A percentile compares a stretch with the other conserved stretches of the same genome.
These are phyloP conservation scores for Vireo altiloquus DNA, from an alignment of 2,113 vertebrate species.

Conservation along the genomic window DNA sequence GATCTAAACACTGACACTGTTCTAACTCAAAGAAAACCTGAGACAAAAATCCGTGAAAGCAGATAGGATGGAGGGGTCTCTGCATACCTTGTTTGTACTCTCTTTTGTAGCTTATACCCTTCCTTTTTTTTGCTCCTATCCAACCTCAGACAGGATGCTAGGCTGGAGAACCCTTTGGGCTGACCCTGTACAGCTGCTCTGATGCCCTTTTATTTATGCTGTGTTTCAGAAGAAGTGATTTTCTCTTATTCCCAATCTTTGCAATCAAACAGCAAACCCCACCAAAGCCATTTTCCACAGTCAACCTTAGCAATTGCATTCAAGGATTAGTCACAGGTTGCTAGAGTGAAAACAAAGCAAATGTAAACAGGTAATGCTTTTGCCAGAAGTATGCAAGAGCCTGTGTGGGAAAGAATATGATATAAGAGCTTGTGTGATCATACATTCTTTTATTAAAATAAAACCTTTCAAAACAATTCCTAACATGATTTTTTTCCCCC, in stretches of 20 bases:
- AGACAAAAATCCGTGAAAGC: background rate
- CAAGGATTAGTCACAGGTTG: slow-evolving; percentile 18
- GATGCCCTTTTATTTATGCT: background rate
- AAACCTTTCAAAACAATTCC: slow-evolving; percentile 41
- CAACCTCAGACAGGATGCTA: background rate
- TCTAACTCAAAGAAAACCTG: background rate
- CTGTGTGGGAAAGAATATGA: slow-evolving; percentile 49
- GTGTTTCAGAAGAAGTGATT: background rate
- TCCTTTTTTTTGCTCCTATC: background rate
- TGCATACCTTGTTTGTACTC: background rate
- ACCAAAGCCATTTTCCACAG: background rate
- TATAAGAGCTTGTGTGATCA: slow-evolving; percentile 21
- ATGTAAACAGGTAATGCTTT: slow-evolving; percentile 29
- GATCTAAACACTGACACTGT: background rate
- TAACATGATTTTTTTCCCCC: background rate
- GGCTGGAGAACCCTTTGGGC: background rate
- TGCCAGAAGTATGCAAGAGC: slow-evolving; percentile 25
- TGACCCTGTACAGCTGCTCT: background rate
- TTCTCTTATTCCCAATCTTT: background rate
- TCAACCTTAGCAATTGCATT: background rate
- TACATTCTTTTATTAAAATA: slow-evolving; percentile 45
- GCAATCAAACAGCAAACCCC: background rate
- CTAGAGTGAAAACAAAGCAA: slow-evolving; percentile 44
- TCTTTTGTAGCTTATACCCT: background rate
- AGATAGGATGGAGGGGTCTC: background rate